phyloP scores from a whole-genome alignment of 1,140 invertebrate genomes.

The Saccostrea glomerata region DNA sequence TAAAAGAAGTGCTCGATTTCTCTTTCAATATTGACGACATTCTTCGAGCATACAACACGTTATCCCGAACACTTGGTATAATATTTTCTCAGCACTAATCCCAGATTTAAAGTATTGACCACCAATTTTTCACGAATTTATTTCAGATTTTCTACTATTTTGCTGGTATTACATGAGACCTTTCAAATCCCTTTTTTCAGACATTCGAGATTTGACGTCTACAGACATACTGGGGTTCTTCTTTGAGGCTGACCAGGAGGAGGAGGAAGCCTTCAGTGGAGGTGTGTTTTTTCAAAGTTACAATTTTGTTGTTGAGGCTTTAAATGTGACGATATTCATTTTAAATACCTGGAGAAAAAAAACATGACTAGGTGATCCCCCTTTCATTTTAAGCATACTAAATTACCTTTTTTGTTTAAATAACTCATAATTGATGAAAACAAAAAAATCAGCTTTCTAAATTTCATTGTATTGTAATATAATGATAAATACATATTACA shows the following conservation, averaged over 20 bases:
- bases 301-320: too few relatives aligned
- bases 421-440: too few relatives aligned
- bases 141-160: too few relatives aligned
- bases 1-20: background rate
- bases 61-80: background rate
- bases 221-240: background rate
- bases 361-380: too few relatives aligned
- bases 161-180: too few relatives aligned
- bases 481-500: background rate
- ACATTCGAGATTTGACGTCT: background rate
- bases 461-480: too few relatives aligned
- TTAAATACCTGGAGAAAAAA: too few relatives aligned
- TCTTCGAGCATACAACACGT: background rate
- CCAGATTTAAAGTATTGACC: background rate
- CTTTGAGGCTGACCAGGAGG: background rate
- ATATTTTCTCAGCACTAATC: background rate
- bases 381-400: too few relatives aligned
- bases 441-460: too few relatives aligned
- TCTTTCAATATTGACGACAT: background rate
- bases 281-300: background rate
- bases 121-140: too few relatives aligned
- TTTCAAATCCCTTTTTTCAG: background rate
- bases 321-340: too few relatives aligned
- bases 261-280: background rate
- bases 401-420: too few relatives aligned